Evolutionary conservation across 2,113 vertebrate genomes (phyloP), one percentile per base, ranked within the genome.

Genomic region (Bos taurus): DNA sequence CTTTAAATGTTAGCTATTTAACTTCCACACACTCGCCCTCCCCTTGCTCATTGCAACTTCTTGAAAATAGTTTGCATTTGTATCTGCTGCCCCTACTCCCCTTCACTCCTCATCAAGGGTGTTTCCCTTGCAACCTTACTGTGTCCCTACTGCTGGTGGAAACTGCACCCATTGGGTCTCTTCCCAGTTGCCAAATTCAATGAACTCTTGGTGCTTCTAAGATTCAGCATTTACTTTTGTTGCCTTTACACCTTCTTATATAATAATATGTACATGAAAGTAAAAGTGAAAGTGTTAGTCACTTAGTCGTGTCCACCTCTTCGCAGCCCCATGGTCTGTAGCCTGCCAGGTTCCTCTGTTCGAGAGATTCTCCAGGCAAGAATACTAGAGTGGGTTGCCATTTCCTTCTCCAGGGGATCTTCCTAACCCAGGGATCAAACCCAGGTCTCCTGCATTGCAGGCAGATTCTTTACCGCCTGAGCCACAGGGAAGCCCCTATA

Each of bases 171-270:
- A 15, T 1, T 77, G 33, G 6, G 43, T 54, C 43, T 57, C 60
- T 15, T 82, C 11, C 30, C 43, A 74, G 43, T 19, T 26, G 71
- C n/a, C 67, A 52, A 71, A 52, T 59, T n/a, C 74, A 71, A 4
- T 25, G 33, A n/a, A 43, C 26, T 91, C 50, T 82, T 16, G 50
- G 40, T 86, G 57, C 8, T 52, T 87, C 26, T 82, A 50, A 94
- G 54, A 46, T 71, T 81, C n/a, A 81, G 54, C 46, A 67, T 50
- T 85, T 85, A 67, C 88, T 21, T 67, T 28, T 43, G 84, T 60
- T 88, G n/a, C 56, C 48, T 57, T 25, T 56, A 89, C n/a, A 64
- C 33, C 19, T 80, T 50, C 25, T 83, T 92, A 89, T 71, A 71
- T 71, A 71, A 71, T 71, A 71, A 71, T 36, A 71, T 11, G n/a